A percentile compares a stretch with the other conserved stretches of the same genome.
Evolutionary conservation across 64 coral and sea anemone species (phyloP).

Genomic region (Montipora cactus): DNA sequence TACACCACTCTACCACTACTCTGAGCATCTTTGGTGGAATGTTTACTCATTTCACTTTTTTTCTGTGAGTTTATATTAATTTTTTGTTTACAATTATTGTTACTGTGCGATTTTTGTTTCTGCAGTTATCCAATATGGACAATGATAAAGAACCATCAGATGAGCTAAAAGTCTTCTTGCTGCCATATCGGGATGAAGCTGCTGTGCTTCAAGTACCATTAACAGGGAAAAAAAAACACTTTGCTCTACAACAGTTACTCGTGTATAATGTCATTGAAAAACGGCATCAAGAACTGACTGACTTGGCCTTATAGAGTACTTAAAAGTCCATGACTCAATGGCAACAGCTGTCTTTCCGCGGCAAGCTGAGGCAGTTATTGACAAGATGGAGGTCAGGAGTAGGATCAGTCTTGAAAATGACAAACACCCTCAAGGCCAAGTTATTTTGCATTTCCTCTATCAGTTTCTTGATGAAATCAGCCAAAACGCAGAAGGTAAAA

Average conservation of each 20-base stretch:
- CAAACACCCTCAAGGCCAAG: slow-evolving; percentile 18
- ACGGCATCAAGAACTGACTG: not conserved
- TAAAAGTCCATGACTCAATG: slow-evolving; percentile 6
- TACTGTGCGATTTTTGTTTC: slow-evolving; percentile 9
- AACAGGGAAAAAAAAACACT: slow-evolving; percentile 36
- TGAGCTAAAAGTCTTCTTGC: slow-evolving; percentile 31
- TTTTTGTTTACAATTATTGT: too few species aligned
- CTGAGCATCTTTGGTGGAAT: too few species aligned
- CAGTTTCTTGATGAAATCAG: slow-evolving; percentile 30
- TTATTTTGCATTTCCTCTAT: not conserved
- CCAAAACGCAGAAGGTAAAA: slow-evolving; percentile 21
- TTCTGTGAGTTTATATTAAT: too few species aligned
- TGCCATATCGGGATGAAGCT: slow-evolving; percentile 53
- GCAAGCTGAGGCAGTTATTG: slow-evolving; percentile 1
- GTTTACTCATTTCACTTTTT: too few species aligned
- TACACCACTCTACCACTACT: too few species aligned
- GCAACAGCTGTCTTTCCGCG: slow-evolving; percentile 13
- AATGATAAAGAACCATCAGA: slow-evolving; percentile 18
- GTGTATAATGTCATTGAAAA: slow-evolving; percentile 23
- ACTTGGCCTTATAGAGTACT: slow-evolving; percentile 19
- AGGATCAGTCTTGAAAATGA: not conserved
- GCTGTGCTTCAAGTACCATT: slow-evolving; percentile 37
- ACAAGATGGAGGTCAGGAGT: not conserved
- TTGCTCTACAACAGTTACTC: slow-evolving; percentile 31
- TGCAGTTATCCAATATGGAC: slow-evolving; percentile 19